These are phyloP conservation scores for Petrocephalus sullivani DNA, from an alignment of 2,797 vertebrate genomes.

Conservation along the genomic window DNA sequence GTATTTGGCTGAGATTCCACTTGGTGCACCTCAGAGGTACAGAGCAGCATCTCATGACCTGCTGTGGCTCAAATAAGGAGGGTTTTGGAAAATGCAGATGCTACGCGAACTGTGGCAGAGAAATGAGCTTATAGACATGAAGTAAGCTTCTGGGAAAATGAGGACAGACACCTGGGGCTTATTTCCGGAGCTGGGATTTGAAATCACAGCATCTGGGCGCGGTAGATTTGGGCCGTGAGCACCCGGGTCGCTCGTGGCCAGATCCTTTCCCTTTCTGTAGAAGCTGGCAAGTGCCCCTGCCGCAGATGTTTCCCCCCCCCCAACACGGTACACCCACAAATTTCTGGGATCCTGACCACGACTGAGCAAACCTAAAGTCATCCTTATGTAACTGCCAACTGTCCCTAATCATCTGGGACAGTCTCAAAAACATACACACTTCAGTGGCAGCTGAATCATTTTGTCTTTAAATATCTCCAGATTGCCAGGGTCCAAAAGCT, in stretches of 20 bases:
- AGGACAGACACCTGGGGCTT: neutral
- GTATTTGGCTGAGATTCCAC: neutral
- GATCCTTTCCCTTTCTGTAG: neutral
- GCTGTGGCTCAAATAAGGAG: neutral
- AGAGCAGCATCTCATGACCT: neutral
- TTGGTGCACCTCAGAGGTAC: neutral
- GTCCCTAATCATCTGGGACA: conserved; percentile 13
- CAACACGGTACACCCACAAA: neutral
- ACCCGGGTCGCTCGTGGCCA: neutral
- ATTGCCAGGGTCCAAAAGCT: neutral
- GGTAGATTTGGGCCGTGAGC: neutral
- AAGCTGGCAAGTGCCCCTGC: neutral
- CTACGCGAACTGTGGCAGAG: neutral
- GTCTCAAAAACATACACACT: neutral
- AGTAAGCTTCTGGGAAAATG: neutral
- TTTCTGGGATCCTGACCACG: neutral
- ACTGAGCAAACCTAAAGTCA: neutral
- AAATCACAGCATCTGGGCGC: neutral
- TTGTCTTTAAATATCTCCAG: neutral
- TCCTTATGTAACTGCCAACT: conserved; percentile 9
- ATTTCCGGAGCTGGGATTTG: neutral
- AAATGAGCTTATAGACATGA: neutral
- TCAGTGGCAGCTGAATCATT: neutral
- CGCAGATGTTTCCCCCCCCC: neutral
- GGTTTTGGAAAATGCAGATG: neutral